Percentiles rank a stretch among this genome's conserved stretches.
These are phyloP conservation scores for Oryctes rhinoceros DNA, from an alignment of 1,140 invertebrate genomes.

Conservation along the genomic window DNA sequence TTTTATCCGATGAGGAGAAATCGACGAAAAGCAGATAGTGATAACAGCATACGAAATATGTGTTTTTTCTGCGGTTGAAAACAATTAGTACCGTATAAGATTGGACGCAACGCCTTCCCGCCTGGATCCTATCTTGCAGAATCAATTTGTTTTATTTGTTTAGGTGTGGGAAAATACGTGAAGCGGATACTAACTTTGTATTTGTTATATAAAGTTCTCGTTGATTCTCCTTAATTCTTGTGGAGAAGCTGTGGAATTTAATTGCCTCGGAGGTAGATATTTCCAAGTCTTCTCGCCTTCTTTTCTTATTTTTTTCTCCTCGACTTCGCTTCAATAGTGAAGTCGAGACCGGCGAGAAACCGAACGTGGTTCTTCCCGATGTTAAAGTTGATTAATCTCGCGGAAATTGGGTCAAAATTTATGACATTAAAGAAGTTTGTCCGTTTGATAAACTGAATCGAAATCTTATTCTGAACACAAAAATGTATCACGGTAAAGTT, in stretches of 20 bases:
- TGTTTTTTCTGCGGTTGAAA: conserved; percentile 8
- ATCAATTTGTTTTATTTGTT: conserved; percentile 34
- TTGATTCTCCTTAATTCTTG: conserved; percentile 5
- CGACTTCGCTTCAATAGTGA: background rate
- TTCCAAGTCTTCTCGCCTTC: conserved; percentile 28
- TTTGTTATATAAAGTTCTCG: conserved; percentile 27
- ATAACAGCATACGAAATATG: background rate
- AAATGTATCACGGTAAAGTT: no score
- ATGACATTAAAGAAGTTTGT: background rate
- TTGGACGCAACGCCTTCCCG: background rate
- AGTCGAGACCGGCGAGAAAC: background rate
- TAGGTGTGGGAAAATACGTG: conserved; percentile 19
- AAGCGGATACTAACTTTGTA: conserved; percentile 15
- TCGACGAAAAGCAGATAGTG: background rate
- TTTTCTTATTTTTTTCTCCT: conserved; percentile 1
- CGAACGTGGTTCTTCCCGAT: background rate
- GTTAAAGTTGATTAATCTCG: conserved; percentile 26
- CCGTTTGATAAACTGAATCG: background rate
- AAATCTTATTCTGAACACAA: background rate
- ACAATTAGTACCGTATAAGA: conserved; percentile 17
- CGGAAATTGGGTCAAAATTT: background rate
- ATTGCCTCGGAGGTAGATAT: conserved; percentile 17
- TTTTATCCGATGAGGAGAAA: no score
- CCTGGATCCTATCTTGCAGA: background rate
- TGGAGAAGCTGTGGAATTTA: conserved; percentile 30